Evolutionary conservation across 2,797 vertebrate species (phyloP).

Genomic region (Spatula clypeata): DNA sequence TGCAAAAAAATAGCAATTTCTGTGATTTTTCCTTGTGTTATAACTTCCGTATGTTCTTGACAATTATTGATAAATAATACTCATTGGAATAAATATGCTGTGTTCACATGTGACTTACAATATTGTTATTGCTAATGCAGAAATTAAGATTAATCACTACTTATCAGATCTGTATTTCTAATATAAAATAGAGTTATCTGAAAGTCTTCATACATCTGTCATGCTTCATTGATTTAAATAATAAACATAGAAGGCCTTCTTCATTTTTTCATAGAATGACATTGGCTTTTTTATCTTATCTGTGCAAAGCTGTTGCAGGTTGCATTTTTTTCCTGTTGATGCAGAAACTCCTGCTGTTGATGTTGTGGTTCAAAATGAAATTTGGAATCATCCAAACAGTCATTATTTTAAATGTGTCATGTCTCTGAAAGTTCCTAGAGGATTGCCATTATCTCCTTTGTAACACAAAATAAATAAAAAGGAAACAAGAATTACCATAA

Average conservation of each 20-base stretch:
- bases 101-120: background rate
- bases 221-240: slow-evolving; percentile 4
- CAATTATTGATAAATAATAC: background rate
- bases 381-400: background rate
- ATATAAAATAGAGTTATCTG: slow-evolving; percentile 14
- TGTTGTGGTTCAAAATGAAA: slow-evolving; percentile 21
- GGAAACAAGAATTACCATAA: background rate
- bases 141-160: background rate
- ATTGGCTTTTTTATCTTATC: background rate
- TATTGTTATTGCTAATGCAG: background rate
- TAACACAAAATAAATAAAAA: background rate
- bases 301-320: background rate
- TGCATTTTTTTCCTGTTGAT: background rate
- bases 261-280: background rate
- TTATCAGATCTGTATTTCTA: slow-evolving; percentile 5
- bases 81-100: background rate
- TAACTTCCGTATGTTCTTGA: background rate
- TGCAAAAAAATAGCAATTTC: background rate
- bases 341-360: background rate
- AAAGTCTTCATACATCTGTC: background rate
- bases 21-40: background rate
- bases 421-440: background rate
- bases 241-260: background rate
- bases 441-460: background rate
- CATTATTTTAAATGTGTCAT: background rate